Conservation (phyloP, 2,797 vertebrate genomes). For the Chiloscyllium punctatum region DNA sequence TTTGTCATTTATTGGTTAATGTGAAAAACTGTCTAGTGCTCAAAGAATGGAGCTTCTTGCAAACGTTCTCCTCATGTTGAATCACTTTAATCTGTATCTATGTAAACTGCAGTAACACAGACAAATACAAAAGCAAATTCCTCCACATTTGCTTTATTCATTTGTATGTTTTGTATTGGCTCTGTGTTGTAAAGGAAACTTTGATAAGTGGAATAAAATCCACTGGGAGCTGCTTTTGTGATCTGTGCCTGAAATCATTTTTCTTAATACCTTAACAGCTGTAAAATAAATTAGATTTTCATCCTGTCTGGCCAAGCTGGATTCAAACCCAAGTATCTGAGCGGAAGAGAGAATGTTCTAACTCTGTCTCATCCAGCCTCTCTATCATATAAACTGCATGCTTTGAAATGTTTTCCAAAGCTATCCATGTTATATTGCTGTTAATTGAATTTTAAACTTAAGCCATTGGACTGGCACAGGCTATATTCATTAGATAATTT, state of each 20-base stretch:
- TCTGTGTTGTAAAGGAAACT: conserved; percentile 24
- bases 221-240: conserved; percentile 7
- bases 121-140: not conserved
- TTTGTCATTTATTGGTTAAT: not conserved
- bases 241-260: conserved; percentile 9
- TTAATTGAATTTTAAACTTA: conserved; percentile 10
- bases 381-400: not conserved
- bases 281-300: conserved; percentile 30
- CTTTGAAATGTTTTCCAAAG: not conserved
- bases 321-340: not conserved
- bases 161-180: not conserved
- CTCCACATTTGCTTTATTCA: conserved; percentile 31
- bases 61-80: not conserved
- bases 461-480: not conserved
- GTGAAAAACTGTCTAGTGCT: not conserved
- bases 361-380: not conserved
- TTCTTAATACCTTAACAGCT: conserved; percentile 26
- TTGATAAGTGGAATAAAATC: conserved; percentile 29
- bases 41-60: not conserved
- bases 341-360: not conserved
- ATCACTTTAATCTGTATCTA: not conserved
- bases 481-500: not conserved
- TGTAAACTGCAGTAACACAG: not conserved
- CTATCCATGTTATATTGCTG: not conserved
- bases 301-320: conserved; percentile 28